Evolutionary conservation across 2,797 vertebrate species (phyloP).

Genomic region (Zalophus californianus): DNA sequence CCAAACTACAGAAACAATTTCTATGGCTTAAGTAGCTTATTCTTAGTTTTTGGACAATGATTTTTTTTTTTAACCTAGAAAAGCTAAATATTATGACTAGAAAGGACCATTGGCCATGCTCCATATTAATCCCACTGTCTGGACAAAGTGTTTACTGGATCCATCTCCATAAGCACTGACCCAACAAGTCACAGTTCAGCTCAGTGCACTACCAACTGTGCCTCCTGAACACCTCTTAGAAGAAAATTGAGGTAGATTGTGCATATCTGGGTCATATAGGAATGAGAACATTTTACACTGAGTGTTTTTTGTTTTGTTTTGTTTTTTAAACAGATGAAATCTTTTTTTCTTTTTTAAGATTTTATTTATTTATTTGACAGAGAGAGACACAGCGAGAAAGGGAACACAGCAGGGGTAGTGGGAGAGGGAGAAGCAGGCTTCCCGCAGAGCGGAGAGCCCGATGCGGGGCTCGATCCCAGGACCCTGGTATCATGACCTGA

Average conservation of each 20-base stretch:
- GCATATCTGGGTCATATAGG: background rate
- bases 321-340: too few species aligned
- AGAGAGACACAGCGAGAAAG: too few species aligned
- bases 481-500: too few species aligned
- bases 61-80: slow-evolving; percentile 36
- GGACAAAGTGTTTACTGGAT: slow-evolving; percentile 25
- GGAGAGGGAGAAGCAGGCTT: too few species aligned
- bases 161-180: background rate
- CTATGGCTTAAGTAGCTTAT: slow-evolving; percentile 40
- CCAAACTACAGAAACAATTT: slow-evolving; percentile 47
- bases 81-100: slow-evolving; percentile 60
- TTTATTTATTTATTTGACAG: too few species aligned
- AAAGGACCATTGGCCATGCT: background rate
- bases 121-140: slow-evolving; percentile 35
- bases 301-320: background rate
- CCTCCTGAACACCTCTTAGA: background rate
- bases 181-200: background rate
- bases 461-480: too few species aligned
- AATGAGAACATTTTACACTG: slow-evolving; percentile 26
- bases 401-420: too few species aligned
- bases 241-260: slow-evolving; percentile 12
- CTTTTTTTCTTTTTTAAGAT: too few species aligned
- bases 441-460: too few species aligned
- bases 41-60: slow-evolving; percentile 58
- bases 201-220: background rate